Evolutionary conservation across 2,797 vertebrate species (phyloP).

Genomic region (Pangasius macronema): DNA sequence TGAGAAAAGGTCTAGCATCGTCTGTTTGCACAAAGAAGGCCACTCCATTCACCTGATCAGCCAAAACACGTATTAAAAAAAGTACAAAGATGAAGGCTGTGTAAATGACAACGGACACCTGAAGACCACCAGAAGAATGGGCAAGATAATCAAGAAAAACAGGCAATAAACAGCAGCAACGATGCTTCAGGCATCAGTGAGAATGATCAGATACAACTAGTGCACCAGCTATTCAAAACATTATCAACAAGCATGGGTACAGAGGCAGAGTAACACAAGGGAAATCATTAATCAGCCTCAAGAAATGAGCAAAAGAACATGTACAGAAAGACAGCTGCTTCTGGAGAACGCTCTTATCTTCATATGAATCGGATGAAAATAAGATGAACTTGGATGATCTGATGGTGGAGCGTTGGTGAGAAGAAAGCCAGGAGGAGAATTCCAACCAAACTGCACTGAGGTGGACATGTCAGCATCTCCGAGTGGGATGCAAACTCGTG

Average conservation of each 20-base stretch:
- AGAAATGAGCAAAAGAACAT: neutral
- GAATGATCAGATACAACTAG: too few relatives aligned
- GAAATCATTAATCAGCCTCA: neutral
- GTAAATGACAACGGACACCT: too few relatives aligned
- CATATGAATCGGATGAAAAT: neutral
- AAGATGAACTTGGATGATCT: neutral
- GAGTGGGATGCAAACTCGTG: too few relatives aligned
- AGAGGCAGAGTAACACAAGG: neutral
- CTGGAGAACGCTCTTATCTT: neutral
- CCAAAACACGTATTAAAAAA: neutral
- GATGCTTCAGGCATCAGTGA: neutral
- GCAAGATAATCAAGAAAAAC: neutral
- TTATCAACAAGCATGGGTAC: neutral
- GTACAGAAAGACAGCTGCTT: neutral
- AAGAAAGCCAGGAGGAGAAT: neutral
- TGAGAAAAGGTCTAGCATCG: neutral
- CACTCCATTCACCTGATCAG: neutral
- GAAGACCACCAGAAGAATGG: too few relatives aligned
- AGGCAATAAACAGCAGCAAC: neutral
- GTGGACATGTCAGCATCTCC: neutral
- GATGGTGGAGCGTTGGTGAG: neutral
- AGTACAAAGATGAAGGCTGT: too few relatives aligned
- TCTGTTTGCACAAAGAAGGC: neutral
- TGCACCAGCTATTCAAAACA: neutral
- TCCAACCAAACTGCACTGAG: neutral